Conservation (phyloP, 2,888 invertebrate genomes). For the Cephus runcator region DNA sequence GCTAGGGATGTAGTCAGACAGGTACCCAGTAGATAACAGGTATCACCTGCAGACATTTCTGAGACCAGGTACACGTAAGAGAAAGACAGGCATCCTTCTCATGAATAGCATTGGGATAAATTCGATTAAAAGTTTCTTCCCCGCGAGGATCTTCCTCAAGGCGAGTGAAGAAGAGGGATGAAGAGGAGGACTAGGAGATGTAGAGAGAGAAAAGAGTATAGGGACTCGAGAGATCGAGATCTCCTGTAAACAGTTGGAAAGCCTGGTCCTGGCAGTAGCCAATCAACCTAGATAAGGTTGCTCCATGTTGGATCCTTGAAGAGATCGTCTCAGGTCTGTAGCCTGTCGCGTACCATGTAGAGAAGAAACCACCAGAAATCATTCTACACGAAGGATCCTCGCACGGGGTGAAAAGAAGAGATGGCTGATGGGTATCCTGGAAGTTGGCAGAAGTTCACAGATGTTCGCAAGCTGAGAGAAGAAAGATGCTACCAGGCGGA, state of each 20-base stretch:
- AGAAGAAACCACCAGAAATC: neutral
- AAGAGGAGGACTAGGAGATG: conserved; percentile 15
- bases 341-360: neutral
- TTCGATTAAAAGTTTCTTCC: conserved; percentile 63
- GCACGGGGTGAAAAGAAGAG: neutral
- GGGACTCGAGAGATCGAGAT: conserved; percentile 9
- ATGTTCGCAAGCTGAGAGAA: conserved; percentile 7
- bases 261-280: neutral
- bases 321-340: neutral
- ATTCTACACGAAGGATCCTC: neutral
- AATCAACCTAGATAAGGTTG: neutral
- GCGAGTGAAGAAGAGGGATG: conserved; percentile 18
- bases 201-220: conserved; percentile 6
- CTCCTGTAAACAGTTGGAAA: conserved; percentile 41
- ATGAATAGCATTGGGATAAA: conserved; percentile 64
- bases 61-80: neutral
- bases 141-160: conserved; percentile 39
- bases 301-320: neutral
- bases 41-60: neutral
- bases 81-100: conserved; percentile 34
- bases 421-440: neutral
- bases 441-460: neutral
- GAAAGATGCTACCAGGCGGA: neutral
- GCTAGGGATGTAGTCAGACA: neutral
- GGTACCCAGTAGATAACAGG: neutral